These are phyloP conservation scores for Eleginops maclovinus DNA, from an alignment of 2,113 vertebrate genomes.

Conservation along the genomic window DNA sequence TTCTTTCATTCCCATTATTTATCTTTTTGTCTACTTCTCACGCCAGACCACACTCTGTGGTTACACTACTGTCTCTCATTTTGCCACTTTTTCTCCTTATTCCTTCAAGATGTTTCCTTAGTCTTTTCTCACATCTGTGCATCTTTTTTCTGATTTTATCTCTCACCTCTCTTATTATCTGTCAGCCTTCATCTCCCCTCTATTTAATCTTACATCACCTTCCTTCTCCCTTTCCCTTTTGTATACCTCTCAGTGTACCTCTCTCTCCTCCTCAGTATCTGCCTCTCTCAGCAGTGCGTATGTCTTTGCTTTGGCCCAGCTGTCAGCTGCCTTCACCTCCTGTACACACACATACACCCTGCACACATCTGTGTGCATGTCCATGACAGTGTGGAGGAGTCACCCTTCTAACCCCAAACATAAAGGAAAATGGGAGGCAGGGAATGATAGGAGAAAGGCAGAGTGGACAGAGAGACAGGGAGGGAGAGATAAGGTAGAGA, in stretches of 20 bases:
- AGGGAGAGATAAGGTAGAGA: slow-evolving; percentile 61
- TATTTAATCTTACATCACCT: slow-evolving; percentile 60
- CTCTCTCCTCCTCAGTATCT: slow-evolving; percentile 60
- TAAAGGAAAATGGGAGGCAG: slow-evolving; percentile 84
- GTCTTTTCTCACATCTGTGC: slow-evolving; percentile 47
- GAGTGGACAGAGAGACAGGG: slow-evolving; percentile 61
- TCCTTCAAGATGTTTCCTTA: slow-evolving; percentile 32
- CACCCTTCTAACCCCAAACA: slow-evolving; percentile 83
- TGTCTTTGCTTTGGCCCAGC: slow-evolving; percentile 81
- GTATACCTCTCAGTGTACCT: slow-evolving; percentile 56
- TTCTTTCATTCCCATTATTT: slow-evolving; percentile 63
- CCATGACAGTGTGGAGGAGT: slow-evolving; percentile 86
- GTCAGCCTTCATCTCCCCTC: slow-evolving; percentile 39
- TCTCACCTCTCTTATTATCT: slow-evolving; percentile 36
- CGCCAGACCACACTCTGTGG: slow-evolving; percentile 65
- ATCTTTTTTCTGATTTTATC: slow-evolving; percentile 60
- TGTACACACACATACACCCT: slow-evolving; percentile 48
- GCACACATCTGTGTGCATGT: slow-evolving; percentile 83
- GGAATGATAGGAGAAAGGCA: slow-evolving; percentile 71
- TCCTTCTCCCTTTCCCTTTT: slow-evolving; percentile 47
- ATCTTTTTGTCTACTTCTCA: slow-evolving; percentile 76
- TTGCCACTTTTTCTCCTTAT: slow-evolving; percentile 35
- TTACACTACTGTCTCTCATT: slow-evolving; percentile 56
- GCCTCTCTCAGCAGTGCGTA: slow-evolving; percentile 70
- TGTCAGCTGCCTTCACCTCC: slow-evolving; percentile 81